Evolutionary conservation across 2,888 invertebrate genomes (phyloP).

Genomic region (Phaonia tiefii): DNA sequence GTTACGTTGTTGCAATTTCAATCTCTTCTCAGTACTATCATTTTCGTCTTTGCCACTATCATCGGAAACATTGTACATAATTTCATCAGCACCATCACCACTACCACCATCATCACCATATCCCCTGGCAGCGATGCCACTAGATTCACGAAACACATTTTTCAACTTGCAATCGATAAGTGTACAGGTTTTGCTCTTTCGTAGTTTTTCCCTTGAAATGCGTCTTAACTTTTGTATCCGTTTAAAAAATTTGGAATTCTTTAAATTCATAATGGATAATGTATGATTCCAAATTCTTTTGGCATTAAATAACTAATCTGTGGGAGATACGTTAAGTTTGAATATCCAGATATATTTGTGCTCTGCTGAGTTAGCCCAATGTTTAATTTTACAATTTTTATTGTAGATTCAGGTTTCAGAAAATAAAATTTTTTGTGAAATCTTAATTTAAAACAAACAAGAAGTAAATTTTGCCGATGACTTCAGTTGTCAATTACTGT

Average conservation of each 20-base stretch:
- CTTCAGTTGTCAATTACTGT: too few relatives aligned
- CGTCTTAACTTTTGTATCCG: conserved; percentile 75
- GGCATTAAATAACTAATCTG: too few relatives aligned
- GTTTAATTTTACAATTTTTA: too few relatives aligned
- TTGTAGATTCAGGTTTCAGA: too few relatives aligned
- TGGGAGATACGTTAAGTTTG: too few relatives aligned
- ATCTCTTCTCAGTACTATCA: neutral
- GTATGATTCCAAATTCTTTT: too few relatives aligned
- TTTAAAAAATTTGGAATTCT: conserved; percentile 77
- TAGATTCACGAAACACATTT: conserved; percentile 61
- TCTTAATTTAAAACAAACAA: too few relatives aligned
- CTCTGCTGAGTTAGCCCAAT: too few relatives aligned
- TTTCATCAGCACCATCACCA: neutral
- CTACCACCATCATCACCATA: neutral
- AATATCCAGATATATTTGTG: too few relatives aligned
- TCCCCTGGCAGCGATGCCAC: conserved; percentile 33
- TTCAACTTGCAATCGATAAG: conserved; percentile 61
- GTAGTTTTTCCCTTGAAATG: conserved; percentile 74
- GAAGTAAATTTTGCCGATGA: too few relatives aligned
- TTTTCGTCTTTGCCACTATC: conserved; percentile 45
- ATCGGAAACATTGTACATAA: too few relatives aligned
- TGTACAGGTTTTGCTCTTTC: conserved; percentile 68
- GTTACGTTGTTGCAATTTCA: conserved; percentile 7
- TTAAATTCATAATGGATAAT: conserved; percentile 73
- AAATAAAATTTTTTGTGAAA: too few relatives aligned